These are phyloP conservation scores for Tigriopus japonicus DNA, from an alignment of 1,140 invertebrate species.

Conservation along the genomic window DNA sequence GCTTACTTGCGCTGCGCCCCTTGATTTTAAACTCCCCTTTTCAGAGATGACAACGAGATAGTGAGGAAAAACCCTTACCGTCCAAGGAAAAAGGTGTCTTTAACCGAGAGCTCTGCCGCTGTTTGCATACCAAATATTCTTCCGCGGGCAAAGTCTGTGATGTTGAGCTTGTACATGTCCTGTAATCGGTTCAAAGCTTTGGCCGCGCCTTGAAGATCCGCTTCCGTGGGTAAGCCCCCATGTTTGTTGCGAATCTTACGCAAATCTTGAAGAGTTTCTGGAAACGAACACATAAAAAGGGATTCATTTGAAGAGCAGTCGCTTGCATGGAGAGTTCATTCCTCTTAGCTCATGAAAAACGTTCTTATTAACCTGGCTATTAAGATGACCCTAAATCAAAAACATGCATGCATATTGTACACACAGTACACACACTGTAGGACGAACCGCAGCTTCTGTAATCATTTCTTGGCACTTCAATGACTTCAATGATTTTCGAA, in stretches of 20 bases:
- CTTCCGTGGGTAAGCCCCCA: constrained; percentile 25
- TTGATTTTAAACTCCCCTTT: no score
- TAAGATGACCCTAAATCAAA: no score
- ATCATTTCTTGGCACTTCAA: no score
- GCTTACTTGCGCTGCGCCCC: no score
- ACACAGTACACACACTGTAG: no score
- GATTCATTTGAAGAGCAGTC: background rate
- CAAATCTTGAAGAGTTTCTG: background rate
- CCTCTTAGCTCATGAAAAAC: no score
- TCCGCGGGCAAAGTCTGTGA: constrained; percentile 28
- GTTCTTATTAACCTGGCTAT: no score
- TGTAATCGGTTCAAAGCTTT: constrained; percentile 34
- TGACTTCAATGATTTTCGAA: no score
- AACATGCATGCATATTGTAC: no score
- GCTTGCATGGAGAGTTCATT: background rate
- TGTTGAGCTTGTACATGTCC: constrained; percentile 35
- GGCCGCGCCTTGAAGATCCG: constrained; percentile 35
- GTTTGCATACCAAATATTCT: constrained; percentile 20
- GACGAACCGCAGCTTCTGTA: no score
- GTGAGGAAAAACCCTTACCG: background rate
- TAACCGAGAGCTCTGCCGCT: background rate
- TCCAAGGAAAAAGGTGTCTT: constrained; percentile 10
- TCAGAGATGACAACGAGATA: no score
- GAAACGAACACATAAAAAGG: background rate
- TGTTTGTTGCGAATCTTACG: background rate